phyloP scores from a whole-genome alignment of 1,140 invertebrate species.

The Drosophila guanche region DNA sequence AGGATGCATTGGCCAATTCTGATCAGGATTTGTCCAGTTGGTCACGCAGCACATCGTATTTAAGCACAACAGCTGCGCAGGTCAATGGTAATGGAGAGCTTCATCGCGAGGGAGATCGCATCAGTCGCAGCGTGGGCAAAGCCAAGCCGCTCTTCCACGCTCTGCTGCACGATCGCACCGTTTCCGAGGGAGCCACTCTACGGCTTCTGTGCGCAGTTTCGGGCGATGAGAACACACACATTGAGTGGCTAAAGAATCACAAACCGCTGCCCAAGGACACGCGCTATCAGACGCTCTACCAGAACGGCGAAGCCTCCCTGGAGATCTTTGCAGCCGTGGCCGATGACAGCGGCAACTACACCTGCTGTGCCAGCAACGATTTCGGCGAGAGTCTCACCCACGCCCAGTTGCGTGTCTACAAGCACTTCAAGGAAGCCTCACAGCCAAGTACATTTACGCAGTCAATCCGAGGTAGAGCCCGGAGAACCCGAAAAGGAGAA shows the following conservation, averaged over 20 bases:
- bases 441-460: slow-evolving; percentile 88
- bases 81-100: slow-evolving; percentile 78
- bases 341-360: slow-evolving; percentile 89
- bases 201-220: slow-evolving; percentile 93
- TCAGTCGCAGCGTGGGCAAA: slow-evolving; percentile 65
- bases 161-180: slow-evolving; percentile 90
- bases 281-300: slow-evolving; percentile 86
- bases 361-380: slow-evolving; percentile 89
- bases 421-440: slow-evolving; percentile 88
- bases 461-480: slow-evolving; percentile 87
- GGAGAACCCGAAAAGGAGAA: neutral
- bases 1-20: slow-evolving; percentile 1
- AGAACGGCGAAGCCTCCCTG: slow-evolving; percentile 89
- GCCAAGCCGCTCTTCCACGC: slow-evolving; percentile 92
- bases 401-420: slow-evolving; percentile 89
- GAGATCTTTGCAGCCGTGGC: slow-evolving; percentile 88
- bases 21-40: slow-evolving; percentile 9
- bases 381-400: slow-evolving; percentile 88
- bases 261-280: slow-evolving; percentile 84
- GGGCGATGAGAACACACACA: slow-evolving; percentile 89
- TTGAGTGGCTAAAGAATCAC: slow-evolving; percentile 93
- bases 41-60: slow-evolving; percentile 10
- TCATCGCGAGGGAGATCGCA: slow-evolving; percentile 66
- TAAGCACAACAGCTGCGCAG: slow-evolving; percentile 8
- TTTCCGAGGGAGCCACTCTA: slow-evolving; percentile 88